Percentiles rank a stretch among this genome's conserved stretches.
These are phyloP conservation scores for Enteromius trimaculatus DNA, from an alignment of 2,797 vertebrate species.

Conservation along the genomic window DNA sequence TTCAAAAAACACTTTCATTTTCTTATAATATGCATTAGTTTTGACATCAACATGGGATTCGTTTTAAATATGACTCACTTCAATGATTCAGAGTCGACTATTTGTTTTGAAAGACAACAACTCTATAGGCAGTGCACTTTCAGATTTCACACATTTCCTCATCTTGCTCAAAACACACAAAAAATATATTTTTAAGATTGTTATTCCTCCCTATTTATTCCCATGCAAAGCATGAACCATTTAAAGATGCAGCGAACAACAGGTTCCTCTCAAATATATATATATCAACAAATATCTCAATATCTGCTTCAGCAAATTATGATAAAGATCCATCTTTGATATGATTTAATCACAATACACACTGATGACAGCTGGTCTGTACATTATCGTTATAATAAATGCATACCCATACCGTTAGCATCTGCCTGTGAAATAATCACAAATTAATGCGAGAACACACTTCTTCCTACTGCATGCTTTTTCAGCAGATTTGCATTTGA, in stretches of 20 bases:
- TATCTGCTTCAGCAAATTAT: neutral
- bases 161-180: neutral
- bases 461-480: neutral
- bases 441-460: neutral
- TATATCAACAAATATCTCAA: neutral
- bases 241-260: slow-evolving; percentile 7
- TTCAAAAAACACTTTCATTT: too few species aligned
- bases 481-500: too few species aligned
- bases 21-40: too few species aligned
- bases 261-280: slow-evolving; percentile 3
- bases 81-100: too few species aligned
- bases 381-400: neutral
- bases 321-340: neutral
- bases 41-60: too few species aligned
- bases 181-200: neutral
- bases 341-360: neutral
- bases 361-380: neutral
- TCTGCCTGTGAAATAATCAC: neutral
- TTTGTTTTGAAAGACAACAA: too few species aligned
- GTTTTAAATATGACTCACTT: too few species aligned
- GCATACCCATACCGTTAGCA: neutral
- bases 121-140: too few species aligned
- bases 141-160: neutral
- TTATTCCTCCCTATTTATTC: neutral
- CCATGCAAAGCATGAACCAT: neutral